A percentile compares a stretch with the other conserved stretches of the same genome.
Evolutionary conservation across 2,888 invertebrate genomes (phyloP).

Genomic region (Ichneumoninae sp.): DNA sequence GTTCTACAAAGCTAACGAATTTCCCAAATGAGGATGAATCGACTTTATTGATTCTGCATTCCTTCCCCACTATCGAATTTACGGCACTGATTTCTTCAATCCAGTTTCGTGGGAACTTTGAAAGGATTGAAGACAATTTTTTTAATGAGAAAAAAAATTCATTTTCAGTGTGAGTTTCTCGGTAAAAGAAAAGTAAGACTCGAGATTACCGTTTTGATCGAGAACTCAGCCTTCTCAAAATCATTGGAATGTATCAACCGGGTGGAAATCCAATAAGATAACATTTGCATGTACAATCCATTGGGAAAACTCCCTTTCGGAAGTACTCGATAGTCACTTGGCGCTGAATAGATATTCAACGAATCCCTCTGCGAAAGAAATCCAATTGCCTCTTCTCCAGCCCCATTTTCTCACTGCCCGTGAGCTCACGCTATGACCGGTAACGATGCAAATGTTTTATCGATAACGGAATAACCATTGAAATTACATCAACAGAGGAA

Average conservation of each 20-base stretch:
- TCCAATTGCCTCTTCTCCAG: slow-evolving; percentile 24
- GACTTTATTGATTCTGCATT: not conserved
- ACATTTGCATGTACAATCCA: slow-evolving; percentile 16
- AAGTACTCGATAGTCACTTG: slow-evolving; percentile 25
- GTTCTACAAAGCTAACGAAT: not conserved
- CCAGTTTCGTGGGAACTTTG: not conserved
- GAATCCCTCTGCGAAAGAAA: slow-evolving; percentile 26
- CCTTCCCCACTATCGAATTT: not conserved
- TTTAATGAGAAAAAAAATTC: not conserved
- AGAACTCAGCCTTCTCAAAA: not conserved
- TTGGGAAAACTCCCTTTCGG: not conserved
- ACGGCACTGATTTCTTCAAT: not conserved
- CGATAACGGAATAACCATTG: slow-evolving; percentile 24
- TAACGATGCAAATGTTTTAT: slow-evolving; percentile 43
- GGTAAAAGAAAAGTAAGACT: not conserved
- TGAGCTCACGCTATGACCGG: slow-evolving; percentile 10
- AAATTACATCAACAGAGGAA: slow-evolving; percentile 7
- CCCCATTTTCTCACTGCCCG: slow-evolving; percentile 2
- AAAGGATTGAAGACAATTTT: not conserved
- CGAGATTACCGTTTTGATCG: not conserved
- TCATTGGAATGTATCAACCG: not conserved
- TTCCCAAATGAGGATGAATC: not conserved
- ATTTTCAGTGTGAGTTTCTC: not conserved
- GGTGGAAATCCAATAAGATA: not conserved
- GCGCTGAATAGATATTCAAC: slow-evolving; percentile 30